Evolutionary conservation across 2,797 vertebrate genomes (phyloP), one percentile per base, ranked within the genome.

Genomic region (Cephalopachus bancanus): DNA sequence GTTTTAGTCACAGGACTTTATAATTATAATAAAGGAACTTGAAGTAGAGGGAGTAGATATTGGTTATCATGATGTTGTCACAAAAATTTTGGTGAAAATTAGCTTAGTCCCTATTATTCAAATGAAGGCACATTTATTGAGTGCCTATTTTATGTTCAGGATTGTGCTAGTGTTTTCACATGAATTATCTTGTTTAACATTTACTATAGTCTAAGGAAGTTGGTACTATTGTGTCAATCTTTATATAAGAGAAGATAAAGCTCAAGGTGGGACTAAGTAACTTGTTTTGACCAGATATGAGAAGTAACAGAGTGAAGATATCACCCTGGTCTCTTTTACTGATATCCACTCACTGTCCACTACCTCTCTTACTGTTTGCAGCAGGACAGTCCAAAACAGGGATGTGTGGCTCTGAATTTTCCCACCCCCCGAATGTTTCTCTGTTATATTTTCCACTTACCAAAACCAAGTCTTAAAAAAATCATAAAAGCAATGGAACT

Each of bases 391-490:
- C n/a, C 30, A 72, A 67, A 30, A 33, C 49, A 91, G 10, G 7
- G 20, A 26, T 33, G 16, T 1, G 19, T 51, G 30, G 26, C 10
- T 87, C 57, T 69, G n/a, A 86, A 71, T 65, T 83, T 49, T 49
- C 53, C 49, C 20, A 55, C 12, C 3, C 28, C 5, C 55, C 44
- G 74, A 49, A 55, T 71, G 6, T 19, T 20, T 62, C 10, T 89
- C 28, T 8, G 79, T 69, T 59, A 14, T 60, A n/a, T 59, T 57
- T 86, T 83, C 16, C 53, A 60, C 15, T 91, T 74, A 55, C 22
- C 11, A 79, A 94, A 89, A 94, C 30, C 7, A 4, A n/a, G 6
- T 69, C 28, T 92, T 28, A 91, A 74, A 62, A 83, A 83, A 72
- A 80, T 64, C 20, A 87, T 55, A 5, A 49, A 55, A 94, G 30